phyloP scores from a whole-genome alignment of 2,888 invertebrate species.

The Yponomeuta cagnagella region DNA sequence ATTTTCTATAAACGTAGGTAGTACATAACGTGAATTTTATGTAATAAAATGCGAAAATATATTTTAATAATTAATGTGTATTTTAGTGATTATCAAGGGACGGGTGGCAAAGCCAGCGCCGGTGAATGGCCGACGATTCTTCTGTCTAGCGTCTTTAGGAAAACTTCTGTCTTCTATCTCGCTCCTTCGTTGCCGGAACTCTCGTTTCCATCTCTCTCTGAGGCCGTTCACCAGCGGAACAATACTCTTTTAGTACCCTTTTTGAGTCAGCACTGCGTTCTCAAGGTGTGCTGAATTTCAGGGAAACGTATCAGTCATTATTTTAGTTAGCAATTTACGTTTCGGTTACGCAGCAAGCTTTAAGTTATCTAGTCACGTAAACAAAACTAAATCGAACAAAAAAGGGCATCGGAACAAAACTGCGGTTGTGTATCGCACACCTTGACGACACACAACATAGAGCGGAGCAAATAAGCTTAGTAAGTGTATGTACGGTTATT shows the following conservation, averaged over 20 bases:
- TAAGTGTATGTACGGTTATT: constrained; percentile 73
- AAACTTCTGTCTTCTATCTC: constrained; percentile 22
- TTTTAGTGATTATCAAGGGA: constrained; percentile 54
- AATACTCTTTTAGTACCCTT: constrained; percentile 56
- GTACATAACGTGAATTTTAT: constrained; percentile 75
- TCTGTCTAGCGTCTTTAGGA: constrained; percentile 27
- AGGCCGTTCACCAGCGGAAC: constrained; percentile 63
- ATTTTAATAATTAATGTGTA: constrained; percentile 76
- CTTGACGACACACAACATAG: constrained; percentile 53
- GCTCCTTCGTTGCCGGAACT: constrained; percentile 24
- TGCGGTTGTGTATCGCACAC: constrained; percentile 47
- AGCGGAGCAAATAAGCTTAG: constrained; percentile 67
- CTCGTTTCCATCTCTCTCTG: constrained; percentile 20
- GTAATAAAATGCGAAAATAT: constrained; percentile 75
- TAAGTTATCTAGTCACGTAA: constrained; percentile 14
- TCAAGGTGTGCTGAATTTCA: constrained; percentile 47
- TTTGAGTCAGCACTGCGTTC: constrained; percentile 49
- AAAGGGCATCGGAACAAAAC: constrained; percentile 15
- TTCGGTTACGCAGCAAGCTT: constrained; percentile 6
- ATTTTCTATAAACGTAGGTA: constrained; percentile 69
- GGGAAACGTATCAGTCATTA: not conserved
- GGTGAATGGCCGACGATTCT: constrained; percentile 49
- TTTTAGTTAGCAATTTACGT: not conserved
- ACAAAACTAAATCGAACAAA: not conserved
- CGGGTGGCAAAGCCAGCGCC: constrained; percentile 71